Evolutionary conservation across 2,888 invertebrate species (phyloP), one percentile per base, ranked within the genome.

Genomic region (Acholoe squamosa): DNA sequence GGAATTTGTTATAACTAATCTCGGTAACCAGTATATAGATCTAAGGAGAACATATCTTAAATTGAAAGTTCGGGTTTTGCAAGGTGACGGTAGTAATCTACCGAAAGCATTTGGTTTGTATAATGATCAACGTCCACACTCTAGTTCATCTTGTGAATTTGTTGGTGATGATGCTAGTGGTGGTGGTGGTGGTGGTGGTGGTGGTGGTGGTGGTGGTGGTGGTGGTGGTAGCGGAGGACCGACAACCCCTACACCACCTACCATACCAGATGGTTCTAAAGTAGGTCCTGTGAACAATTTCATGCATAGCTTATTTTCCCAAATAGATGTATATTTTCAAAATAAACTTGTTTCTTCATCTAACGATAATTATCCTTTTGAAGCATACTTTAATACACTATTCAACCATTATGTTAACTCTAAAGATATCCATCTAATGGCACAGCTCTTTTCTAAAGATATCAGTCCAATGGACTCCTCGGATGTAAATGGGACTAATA

Each of bases 291-390:
- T 77, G 3, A 77, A 77, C 28, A 33, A 33, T 28, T 77, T 31
- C 19, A n/a, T 77, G 28, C 77, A 77, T 28, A n/a, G n/a, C 19
- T 34, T 77, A 33, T 77, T 25, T 77, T 77, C 77, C 12, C 33
- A 34, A 33, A 28, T 77, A 19, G 77, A 77, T 77, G 19, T 77
- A n/a, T 77, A 77, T 28, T 22, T 77, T 3, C 77, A 77, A 19
- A 31, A 77, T 19, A 77, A 77, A 28, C 31, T 77, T 19, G 77
- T 77, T 33, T 25, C 77, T 19, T 25, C 77, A 33, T 77, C 77
- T 3, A 77, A 77, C 16, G 19, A 19, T n/a, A 77, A 33, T 31
- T 77, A 77, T n/a, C 25, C 77, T 25, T 33, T 25, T 7, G 34
- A 77, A 19, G 77, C 34, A 19, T 77, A 77, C 28, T 77, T 77